These are phyloP conservation scores for Eremobia ochroleuca DNA, from an alignment of 2,888 invertebrate genomes.

Conservation along the genomic window DNA sequence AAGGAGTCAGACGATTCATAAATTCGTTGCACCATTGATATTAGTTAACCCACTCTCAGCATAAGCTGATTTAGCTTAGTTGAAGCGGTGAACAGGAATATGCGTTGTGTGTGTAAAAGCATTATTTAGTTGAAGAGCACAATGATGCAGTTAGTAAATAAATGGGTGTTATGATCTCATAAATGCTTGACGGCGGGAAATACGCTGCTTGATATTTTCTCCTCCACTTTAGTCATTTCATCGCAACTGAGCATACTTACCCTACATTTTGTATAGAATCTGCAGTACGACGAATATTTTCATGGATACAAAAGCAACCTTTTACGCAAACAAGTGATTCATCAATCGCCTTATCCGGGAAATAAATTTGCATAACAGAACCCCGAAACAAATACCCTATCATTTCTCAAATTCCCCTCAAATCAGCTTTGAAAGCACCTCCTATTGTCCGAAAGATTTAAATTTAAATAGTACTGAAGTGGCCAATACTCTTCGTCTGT, in stretches of 20 bases:
- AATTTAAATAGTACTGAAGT: slow-evolving; percentile 61
- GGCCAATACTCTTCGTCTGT: slow-evolving; percentile 51
- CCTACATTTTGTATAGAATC: neutral
- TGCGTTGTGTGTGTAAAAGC: neutral
- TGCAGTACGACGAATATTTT: neutral
- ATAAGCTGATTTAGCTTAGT: neutral
- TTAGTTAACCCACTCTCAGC: neutral
- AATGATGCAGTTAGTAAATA: slow-evolving; percentile 17
- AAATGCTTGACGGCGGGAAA: slow-evolving; percentile 13
- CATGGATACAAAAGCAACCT: slow-evolving; percentile 14
- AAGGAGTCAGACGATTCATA: neutral
- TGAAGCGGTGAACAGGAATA: neutral
- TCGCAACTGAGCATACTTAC: neutral
- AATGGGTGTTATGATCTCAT: slow-evolving; percentile 38
- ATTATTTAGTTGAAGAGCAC: neutral
- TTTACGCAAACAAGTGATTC: slow-evolving; percentile 18
- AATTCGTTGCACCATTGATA: neutral
- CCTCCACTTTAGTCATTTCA: neutral
- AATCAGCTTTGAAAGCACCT: slow-evolving; percentile 53
- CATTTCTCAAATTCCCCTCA: slow-evolving; percentile 39
- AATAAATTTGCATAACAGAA: slow-evolving; percentile 53
- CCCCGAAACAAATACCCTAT: slow-evolving; percentile 52
- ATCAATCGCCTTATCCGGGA: slow-evolving; percentile 22
- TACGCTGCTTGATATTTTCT: slow-evolving; percentile 6
- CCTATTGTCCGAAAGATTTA: slow-evolving; percentile 55